Percentiles rank a stretch among this genome's conserved stretches.
These are phyloP conservation scores for Illadopsis cleaveri DNA, from an alignment of 2,113 vertebrate genomes.

Conservation along the genomic window DNA sequence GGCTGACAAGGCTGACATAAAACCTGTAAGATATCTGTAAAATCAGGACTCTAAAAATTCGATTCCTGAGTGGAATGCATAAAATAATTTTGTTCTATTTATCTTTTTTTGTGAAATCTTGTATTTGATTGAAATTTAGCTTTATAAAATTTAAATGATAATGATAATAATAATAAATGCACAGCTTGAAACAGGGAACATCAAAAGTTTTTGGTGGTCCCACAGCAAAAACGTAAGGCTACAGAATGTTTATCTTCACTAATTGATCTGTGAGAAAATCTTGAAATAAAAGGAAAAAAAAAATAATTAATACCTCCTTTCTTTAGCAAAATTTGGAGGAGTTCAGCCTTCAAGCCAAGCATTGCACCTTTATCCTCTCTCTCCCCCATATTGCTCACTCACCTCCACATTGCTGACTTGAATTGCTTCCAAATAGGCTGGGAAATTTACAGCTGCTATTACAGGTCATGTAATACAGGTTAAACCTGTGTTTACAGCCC, in stretches of 20 bases:
- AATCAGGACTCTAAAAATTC: neutral
- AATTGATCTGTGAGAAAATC: neutral
- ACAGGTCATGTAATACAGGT: neutral
- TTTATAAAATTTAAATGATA: neutral
- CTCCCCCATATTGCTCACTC: rapidly evolving
- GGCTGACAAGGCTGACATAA: neutral
- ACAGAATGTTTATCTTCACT: neutral
- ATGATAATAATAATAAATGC: neutral
- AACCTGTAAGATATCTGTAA: neutral
- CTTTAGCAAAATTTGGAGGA: neutral
- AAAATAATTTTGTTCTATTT: neutral
- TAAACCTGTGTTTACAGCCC: conserved; percentile 29
- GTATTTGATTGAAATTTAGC: neutral
- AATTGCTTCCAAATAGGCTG: conserved; percentile 12
- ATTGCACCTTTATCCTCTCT: neutral
- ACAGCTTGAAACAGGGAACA: neutral
- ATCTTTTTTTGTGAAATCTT: neutral
- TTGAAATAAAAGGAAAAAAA: neutral
- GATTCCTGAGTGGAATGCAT: neutral
- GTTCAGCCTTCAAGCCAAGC: neutral
- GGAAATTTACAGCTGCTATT: conserved; percentile 33
- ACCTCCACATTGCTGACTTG: neutral
- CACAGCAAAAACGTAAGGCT: neutral
- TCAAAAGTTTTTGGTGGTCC: neutral
- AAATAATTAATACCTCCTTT: neutral